Conservation (phyloP, 2,888 invertebrate genomes). For the Drosophila antonietae region DNA sequence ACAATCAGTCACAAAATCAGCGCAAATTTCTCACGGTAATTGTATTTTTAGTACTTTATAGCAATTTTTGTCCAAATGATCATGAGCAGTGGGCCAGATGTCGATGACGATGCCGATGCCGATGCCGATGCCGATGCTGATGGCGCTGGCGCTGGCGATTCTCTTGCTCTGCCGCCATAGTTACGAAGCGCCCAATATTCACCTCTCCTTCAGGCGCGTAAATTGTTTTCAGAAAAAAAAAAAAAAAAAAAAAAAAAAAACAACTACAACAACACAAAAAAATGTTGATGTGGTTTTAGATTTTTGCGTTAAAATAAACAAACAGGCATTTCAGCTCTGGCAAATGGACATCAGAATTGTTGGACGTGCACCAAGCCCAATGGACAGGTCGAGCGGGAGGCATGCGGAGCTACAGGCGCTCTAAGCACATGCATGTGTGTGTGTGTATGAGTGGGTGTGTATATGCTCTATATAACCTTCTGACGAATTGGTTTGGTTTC, state of each 20-base stretch:
- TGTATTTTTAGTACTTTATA: constrained; percentile 83
- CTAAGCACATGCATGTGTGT: constrained; percentile 3
- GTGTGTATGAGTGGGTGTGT: constrained; percentile 10
- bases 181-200: constrained; percentile 12
- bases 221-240: constrained; percentile 57
- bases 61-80: constrained; percentile 80
- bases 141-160: constrained; percentile 12
- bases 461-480: constrained; percentile 63
- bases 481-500: constrained; percentile 42
- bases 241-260: neutral
- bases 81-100: constrained; percentile 67
- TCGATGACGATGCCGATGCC: constrained; percentile 60
- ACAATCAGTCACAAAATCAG: constrained; percentile 82
- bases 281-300: constrained; percentile 79
- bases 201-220: constrained; percentile 54
- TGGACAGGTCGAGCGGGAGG: constrained; percentile 47
- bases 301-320: constrained; percentile 73
- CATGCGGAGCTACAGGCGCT: constrained; percentile 22
- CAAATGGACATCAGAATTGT: constrained; percentile 75
- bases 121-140: constrained; percentile 35
- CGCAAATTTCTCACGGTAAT: constrained; percentile 79
- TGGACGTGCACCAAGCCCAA: constrained; percentile 52
- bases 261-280: constrained; percentile 17
- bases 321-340: constrained; percentile 71
- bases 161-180: constrained; percentile 18